These are phyloP conservation scores for Pholis gunnellus DNA, from an alignment of 2,113 vertebrate genomes.

Conservation along the genomic window DNA sequence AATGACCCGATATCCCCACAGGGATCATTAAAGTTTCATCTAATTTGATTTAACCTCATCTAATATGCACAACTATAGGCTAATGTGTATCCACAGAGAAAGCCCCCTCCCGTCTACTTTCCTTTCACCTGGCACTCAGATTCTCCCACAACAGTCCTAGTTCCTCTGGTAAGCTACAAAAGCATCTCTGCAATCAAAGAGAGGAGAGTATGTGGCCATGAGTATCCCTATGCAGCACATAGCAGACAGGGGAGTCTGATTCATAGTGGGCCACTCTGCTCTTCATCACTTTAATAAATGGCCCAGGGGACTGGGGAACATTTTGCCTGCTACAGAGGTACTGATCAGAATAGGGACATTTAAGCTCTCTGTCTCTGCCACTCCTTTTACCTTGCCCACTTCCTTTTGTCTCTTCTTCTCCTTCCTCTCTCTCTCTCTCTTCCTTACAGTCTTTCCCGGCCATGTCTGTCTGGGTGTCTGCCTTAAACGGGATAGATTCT, in stretches of 20 bases:
- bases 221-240: conserved; percentile 66
- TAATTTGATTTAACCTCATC: conserved; percentile 41
- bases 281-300: conserved; percentile 83
- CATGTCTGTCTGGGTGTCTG: conserved; percentile 70
- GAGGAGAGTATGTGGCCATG: conserved; percentile 59
- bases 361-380: conserved; percentile 72
- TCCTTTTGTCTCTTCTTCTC: conserved; percentile 59
- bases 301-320: conserved; percentile 64
- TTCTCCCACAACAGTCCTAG: conserved; percentile 18
- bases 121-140: conserved; percentile 37
- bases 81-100: conserved; percentile 44
- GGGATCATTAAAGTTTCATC: conserved; percentile 52
- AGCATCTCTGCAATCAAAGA: conserved; percentile 53
- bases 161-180: conserved; percentile 41
- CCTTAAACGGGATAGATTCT: conserved; percentile 82
- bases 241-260: conserved; percentile 72
- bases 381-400: conserved; percentile 58
- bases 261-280: conserved; percentile 73
- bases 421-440: not conserved
- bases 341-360: conserved; percentile 77
- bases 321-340: conserved; percentile 74
- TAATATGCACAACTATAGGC: conserved; percentile 39
- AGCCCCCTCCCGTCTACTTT: conserved; percentile 9
- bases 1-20: conserved; percentile 26
- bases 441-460: conserved; percentile 41